Conservation (phyloP, 2,797 vertebrate species). For the Ibycter americanus region DNA sequence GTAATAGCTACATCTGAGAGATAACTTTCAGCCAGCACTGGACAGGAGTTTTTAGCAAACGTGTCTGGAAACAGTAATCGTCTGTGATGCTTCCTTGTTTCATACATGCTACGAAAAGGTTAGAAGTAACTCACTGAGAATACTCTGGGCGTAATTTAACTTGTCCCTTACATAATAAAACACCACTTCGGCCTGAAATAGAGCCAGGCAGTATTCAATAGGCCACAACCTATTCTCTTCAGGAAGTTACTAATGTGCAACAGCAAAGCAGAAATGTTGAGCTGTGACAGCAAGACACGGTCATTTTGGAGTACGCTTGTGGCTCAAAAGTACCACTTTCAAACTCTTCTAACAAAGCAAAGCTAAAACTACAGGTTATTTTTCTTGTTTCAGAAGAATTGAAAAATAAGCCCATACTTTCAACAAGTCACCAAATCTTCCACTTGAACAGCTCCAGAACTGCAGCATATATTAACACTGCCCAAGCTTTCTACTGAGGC, state of each 20-base stretch:
- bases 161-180: not conserved
- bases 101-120: not conserved
- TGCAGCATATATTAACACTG: not conserved
- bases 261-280: not conserved
- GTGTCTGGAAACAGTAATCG: not conserved
- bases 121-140: not conserved
- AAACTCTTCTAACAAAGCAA: not conserved
- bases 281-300: not conserved
- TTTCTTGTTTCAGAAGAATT: not conserved
- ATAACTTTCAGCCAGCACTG: not conserved
- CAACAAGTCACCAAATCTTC: not conserved
- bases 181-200: not conserved
- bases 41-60: not conserved
- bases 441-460: not conserved
- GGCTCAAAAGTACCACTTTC: not conserved
- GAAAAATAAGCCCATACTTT: not conserved
- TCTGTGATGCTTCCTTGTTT: not conserved
- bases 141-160: not conserved
- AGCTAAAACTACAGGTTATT: not conserved
- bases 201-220: not conserved
- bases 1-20: not conserved
- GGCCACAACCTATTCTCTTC: not conserved
- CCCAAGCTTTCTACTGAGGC: not conserved
- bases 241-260: rapidly evolving
- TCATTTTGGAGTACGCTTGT: not conserved